These are phyloP conservation scores for Premnoplex brunnescens DNA, from an alignment of 2,797 vertebrate genomes.

Conservation along the genomic window DNA sequence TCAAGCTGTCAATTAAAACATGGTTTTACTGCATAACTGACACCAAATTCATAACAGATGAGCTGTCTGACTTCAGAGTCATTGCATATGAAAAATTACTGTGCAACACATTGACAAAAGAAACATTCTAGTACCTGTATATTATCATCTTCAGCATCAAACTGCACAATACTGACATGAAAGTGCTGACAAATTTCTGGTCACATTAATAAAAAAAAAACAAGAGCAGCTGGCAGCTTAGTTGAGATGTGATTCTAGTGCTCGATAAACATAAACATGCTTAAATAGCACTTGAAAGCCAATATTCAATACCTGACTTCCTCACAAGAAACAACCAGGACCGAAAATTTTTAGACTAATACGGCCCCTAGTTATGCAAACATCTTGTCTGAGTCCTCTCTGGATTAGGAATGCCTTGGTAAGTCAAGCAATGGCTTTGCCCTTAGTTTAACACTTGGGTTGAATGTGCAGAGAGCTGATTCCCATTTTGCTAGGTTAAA, in stretches of 20 bases:
- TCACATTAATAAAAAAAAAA: background rate
- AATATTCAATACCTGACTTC: background rate
- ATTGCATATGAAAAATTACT: background rate
- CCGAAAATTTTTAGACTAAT: background rate
- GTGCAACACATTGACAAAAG: background rate
- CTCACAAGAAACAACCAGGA: background rate
- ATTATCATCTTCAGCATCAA: background rate
- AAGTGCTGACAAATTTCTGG: background rate
- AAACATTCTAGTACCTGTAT: background rate
- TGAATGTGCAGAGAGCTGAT: rapidly evolving
- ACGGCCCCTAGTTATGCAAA: background rate
- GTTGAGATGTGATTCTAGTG: background rate
- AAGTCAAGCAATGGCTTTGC: background rate
- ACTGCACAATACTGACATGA: background rate
- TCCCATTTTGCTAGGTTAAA: background rate
- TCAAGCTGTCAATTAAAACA: conserved; percentile 11
- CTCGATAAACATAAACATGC: rapidly evolving
- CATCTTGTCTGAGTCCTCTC: rapidly evolving
- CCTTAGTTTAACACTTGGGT: background rate
- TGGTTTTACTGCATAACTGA: background rate
- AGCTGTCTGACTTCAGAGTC: background rate
- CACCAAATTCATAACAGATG: background rate
- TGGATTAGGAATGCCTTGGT: background rate
- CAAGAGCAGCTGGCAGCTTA: background rate
- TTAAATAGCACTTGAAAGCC: background rate